Conservation (phyloP, 1,140 invertebrate genomes). For the Drosophila kurseongensis region DNA sequence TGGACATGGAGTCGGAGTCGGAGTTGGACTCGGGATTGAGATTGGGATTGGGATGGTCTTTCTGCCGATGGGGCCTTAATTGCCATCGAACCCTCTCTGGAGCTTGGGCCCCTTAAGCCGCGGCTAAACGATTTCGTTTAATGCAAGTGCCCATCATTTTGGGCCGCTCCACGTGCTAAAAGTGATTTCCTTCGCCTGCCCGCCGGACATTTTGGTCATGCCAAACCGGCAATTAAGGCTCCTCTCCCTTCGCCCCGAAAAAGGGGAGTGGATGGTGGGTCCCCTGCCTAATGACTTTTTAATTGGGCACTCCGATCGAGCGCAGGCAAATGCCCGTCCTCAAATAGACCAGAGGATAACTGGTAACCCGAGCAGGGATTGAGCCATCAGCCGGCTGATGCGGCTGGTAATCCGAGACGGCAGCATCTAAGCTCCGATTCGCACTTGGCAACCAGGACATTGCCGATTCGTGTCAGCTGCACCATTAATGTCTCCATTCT, state of each 20-base stretch:
- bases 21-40: background rate
- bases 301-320: slow-evolving; percentile 50
- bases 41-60: slow-evolving; percentile 20
- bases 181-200: slow-evolving; percentile 59
- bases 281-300: slow-evolving; percentile 75
- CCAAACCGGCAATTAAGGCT: slow-evolving; percentile 73
- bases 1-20: slow-evolving; percentile 33
- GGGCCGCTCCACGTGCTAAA: slow-evolving; percentile 71
- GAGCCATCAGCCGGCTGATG: slow-evolving; percentile 55
- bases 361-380: slow-evolving; percentile 63
- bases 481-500: slow-evolving; percentile 32
- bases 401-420: slow-evolving; percentile 58
- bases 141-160: slow-evolving; percentile 81
- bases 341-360: slow-evolving; percentile 20
- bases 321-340: slow-evolving; percentile 39
- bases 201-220: slow-evolving; percentile 71
- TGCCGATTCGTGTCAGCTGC: slow-evolving; percentile 31
- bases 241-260: background rate
- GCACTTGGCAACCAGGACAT: slow-evolving; percentile 38
- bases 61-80: slow-evolving; percentile 56
- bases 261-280: slow-evolving; percentile 6
- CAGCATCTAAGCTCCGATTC: slow-evolving; percentile 61
- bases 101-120: slow-evolving; percentile 3
- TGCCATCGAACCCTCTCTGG: slow-evolving; percentile 41
- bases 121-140: slow-evolving; percentile 79